Evolutionary conservation across 2,797 vertebrate species (phyloP), one percentile per base, ranked within the genome.

Genomic region (Clarias platycephalus): DNA sequence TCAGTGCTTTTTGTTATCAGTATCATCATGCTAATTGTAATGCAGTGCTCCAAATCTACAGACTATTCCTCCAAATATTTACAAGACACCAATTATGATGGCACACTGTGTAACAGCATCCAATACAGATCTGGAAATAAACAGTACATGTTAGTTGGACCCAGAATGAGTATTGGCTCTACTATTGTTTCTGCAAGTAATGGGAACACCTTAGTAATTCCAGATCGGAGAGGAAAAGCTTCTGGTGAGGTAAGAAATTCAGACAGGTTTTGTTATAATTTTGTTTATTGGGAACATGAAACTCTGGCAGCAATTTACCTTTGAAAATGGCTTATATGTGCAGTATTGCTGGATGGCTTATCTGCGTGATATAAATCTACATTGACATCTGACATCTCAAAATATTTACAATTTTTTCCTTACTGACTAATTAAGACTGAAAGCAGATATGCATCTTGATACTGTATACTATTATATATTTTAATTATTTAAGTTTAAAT

Each of bases 121-220:
- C 91, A 93, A 85, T 92, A 92, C 89, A 91, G 90, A 91, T 91
- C 92, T 60, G 92, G 90, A 83, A 88, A 93, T 66, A 91, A 89
- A 74, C 88, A 88, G 2, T 91, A 91, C 90, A 91, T 93, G 91
- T 80, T 92, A 40, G 91, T 93, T 85, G 90, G 91, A 88, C 92
- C 92, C 67, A 91, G 90, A 77, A 91, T 90, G 89, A 92, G 91
- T 63, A 90, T 91, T 26, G 91, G 91, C 44, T 91, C 92, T 60
- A 90, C 90, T 74, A 86, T 91, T 75, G 90, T 87, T 44, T 82
- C 86, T 0, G 89, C 89, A 2, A 91, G 90, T 28, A 90, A 90
- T 84, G 85, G 88, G 1, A 92, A 91, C 20, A 91, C 74, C 10
- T 16, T 76, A 58, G 53, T 76, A 24, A 58, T 76, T 37, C 57